Evolutionary conservation across 2,888 invertebrate species (phyloP), one percentile per base, ranked within the genome.

Genomic region (Patella depressa): DNA sequence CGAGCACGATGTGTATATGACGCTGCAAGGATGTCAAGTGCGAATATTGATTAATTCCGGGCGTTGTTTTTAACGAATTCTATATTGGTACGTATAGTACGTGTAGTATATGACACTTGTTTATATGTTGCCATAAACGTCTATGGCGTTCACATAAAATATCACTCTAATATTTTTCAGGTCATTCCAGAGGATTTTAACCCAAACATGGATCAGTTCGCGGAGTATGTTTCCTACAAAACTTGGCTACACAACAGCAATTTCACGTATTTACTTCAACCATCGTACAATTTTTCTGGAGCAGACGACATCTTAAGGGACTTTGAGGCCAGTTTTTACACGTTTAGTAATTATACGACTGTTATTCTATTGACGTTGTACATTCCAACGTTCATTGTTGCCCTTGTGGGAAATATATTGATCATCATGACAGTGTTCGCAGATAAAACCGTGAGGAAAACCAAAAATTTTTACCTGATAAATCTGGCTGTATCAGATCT

Each of bases 401-500:
- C 89, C 5, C 83, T 89, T 1, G 73, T 82, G 53, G 89, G 89
- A 0, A 89, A 89, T 74, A 74, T 82, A 17, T 78, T 89, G 45
- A 84, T 89, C 45, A 87, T 89, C n/a, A 82, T 87, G n/a, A 83
- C 86, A 19, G 86, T 88, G 1, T 80, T 86, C 34, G 79, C 83
- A 7, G 85, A 87, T 57, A 80, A 82, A 69, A 85, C 85, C 69
- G 83, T 87, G 74, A 81, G 86, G 65, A 85, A 85, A 55, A 83
- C 86, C 2, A 87, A 85, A 79, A 95, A 95, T 85, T 95, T 95
- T 45, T 93, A 96, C 85, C 93, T 96, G 87, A 92, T 96, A 78
- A 95, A 95, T 88, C 93, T 95, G 11, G 95, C 96, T 84, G 93
- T 95, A 0, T 95, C 96, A 0, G 96, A 96, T 92, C 93, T 96